Evolutionary conservation across 2,113 vertebrate species (phyloP), one percentile per base, ranked within the genome.

Genomic region (Phalacrocorax carbo): DNA sequence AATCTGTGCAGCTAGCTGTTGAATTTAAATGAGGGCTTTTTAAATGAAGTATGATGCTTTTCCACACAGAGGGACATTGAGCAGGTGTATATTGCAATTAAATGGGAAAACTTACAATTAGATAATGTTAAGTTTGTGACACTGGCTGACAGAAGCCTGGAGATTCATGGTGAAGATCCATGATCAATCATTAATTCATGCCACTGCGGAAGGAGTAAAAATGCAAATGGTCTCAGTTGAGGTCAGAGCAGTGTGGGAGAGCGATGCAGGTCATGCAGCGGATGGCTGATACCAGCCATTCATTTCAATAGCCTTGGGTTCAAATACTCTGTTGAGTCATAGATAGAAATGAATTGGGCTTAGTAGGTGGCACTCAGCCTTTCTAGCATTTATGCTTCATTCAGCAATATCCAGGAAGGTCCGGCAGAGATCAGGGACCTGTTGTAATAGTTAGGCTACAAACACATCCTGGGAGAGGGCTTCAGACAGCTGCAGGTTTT

Each of bases 61-160:
- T 93, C 57, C 84, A 76, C 93, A 64, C 91, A 93, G 89, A 94
- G 95, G 92, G 93, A 95, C 95, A 96, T 96, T 97, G 96, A 96
- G 97, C 96, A 96, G 97, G 96, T 96, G 96, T 96, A 97, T 96
- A 96, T 93, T 97, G 95, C 96, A 97, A 96, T 97, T 96, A 97
- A 96, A 96, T 96, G 88, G 68, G 87, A 97, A 97, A 97, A 97
- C 92, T 94, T 97, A 94, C 97, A 97, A 97, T 97, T 97, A 97
- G 94, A 95, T 97, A 98, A 97, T 96, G 95, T 90, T 96, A 96
- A 94, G 92, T 96, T 97, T 97, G 93, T 96, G 96, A 94, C 96
- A 95, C 86, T 84, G 57, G 77, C 86, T 96, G 94, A 94, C 96
- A 96, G 95, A 90, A 94, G 76, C 91, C 66, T 17, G 9, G 91